A percentile compares a stretch with the other conserved stretches of the same genome.
These are phyloP conservation scores for Orbicella faveolata DNA, from an alignment of 64 coral and sea anemone genomes.

Conservation along the genomic window DNA sequence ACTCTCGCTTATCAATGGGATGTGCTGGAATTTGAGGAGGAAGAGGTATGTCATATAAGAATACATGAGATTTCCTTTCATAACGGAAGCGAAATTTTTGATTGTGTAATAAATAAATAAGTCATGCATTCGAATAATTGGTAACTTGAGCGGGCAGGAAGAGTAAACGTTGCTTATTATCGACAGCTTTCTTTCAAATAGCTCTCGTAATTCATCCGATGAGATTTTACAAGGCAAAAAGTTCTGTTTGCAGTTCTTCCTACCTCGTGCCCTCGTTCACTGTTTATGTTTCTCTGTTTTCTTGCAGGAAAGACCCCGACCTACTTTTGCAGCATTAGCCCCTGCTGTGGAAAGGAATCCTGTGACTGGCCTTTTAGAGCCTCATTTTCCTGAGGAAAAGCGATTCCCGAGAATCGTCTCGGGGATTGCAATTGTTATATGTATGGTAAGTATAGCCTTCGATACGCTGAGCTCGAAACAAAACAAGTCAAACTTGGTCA, in stretches of 20 bases:
- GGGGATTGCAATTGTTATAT: conserved; percentile 87
- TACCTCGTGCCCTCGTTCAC: background rate
- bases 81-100: too few relatives aligned
- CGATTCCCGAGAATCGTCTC: conserved; percentile 83
- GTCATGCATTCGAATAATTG: too few relatives aligned
- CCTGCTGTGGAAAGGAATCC: conserved; percentile 93
- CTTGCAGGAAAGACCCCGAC: conserved; percentile 83
- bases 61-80: background rate
- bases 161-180: too few relatives aligned
- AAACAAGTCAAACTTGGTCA: too few relatives aligned
- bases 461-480: too few relatives aligned
- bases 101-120: too few relatives aligned
- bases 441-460: conserved; percentile 64
- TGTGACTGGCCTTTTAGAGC: conserved; percentile 90
- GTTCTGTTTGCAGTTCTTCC: too few relatives aligned
- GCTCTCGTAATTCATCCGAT: too few relatives aligned
- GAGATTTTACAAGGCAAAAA: too few relatives aligned
- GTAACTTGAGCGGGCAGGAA: too few relatives aligned
- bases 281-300: background rate
- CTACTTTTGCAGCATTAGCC: conserved; percentile 93
- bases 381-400: conserved; percentile 89
- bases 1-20: conserved; percentile 92
- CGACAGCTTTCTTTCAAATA: too few relatives aligned
- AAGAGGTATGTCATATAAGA: conserved; percentile 51
- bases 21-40: conserved; percentile 85